Evolutionary conservation across 2,113 vertebrate species (phyloP).

Genomic region (Okapia johnstoni): DNA sequence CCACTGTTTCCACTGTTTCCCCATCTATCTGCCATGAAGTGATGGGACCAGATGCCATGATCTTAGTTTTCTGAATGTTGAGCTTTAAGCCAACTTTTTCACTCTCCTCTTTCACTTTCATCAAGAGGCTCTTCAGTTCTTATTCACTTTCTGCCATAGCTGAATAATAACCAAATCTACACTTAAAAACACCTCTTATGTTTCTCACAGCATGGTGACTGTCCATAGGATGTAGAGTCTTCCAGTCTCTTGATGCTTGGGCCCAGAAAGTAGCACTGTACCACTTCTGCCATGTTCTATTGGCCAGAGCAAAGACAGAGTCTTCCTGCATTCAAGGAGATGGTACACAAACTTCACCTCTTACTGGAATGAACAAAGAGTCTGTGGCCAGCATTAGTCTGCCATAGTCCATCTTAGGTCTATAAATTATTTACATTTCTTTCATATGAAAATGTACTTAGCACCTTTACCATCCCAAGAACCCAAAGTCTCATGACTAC

Average conservation of each 20-base stretch:
- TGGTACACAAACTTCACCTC: background rate
- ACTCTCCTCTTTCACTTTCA: too few relatives aligned
- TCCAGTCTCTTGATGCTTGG: background rate
- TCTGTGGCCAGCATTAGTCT: background rate
- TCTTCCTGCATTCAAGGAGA: background rate
- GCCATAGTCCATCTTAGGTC: background rate
- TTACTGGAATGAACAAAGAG: background rate
- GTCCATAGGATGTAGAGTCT: background rate
- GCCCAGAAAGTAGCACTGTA: background rate
- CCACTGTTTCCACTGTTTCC: too few relatives aligned
- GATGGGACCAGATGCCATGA: too few relatives aligned
- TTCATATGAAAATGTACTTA: background rate
- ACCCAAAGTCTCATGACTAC: background rate
- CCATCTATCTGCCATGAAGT: too few relatives aligned
- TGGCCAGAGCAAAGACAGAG: background rate
- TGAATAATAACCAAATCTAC: background rate
- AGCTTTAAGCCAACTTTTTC: too few relatives aligned
- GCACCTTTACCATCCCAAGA: background rate
- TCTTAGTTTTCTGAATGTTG: too few relatives aligned
- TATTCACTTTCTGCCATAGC: too few relatives aligned
- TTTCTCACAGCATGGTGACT: background rate
- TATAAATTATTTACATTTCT: background rate
- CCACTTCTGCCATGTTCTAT: background rate
- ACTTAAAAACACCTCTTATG: background rate
- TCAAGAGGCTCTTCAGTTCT: too few relatives aligned